Evolutionary conservation across 2,113 vertebrate species (phyloP), one percentile per base, ranked within the genome.

Genomic region (Lamprotornis superbus): DNA sequence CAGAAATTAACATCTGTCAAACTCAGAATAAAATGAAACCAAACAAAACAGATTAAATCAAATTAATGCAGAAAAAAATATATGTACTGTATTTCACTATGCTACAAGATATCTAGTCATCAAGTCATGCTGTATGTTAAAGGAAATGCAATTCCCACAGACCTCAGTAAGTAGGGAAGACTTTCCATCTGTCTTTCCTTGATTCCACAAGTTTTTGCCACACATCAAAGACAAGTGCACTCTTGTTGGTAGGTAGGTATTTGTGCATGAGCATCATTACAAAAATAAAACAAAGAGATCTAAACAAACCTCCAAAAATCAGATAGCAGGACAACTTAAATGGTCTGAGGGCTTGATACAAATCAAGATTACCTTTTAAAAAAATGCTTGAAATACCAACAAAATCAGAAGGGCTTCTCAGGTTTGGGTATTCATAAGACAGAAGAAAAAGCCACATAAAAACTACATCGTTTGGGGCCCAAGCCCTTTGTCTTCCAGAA

Each of bases 401-500:
- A 59, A 67, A 59, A 67, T 53, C 31, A 60, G 33, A 33, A 33
- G 9, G 5, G 70, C 12, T 53, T 71, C 55, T 70, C 35, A 83
- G 11, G 24, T 44, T 82, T 39, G 20, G 12, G 11, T 56, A 67
- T 24, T 25, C 23, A 2, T 7, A 87, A 64, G 13, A 30, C 35
- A 92, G 46, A 70, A 69, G 20, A 74, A 82, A 65, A 33, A 86
- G 14, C 10, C 12, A 78, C 31, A n/a, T 33, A 75, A 73, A 91
- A 65, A 19, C 2, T 4, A 0, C 22, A 37, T 24, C 1, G 7
- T 1, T 33, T 7, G 9, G 3, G 12, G 15, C 1, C 11, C 27
- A 60, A 87, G 12, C 20, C 50, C 73, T 84, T 20, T 68, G 42
- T 79, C 17, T 83, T 79, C 46, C 27, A 57, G 27, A 86, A 60